Conservation (phyloP, 1,140 invertebrate species). For the Littorina saxatilis region DNA sequence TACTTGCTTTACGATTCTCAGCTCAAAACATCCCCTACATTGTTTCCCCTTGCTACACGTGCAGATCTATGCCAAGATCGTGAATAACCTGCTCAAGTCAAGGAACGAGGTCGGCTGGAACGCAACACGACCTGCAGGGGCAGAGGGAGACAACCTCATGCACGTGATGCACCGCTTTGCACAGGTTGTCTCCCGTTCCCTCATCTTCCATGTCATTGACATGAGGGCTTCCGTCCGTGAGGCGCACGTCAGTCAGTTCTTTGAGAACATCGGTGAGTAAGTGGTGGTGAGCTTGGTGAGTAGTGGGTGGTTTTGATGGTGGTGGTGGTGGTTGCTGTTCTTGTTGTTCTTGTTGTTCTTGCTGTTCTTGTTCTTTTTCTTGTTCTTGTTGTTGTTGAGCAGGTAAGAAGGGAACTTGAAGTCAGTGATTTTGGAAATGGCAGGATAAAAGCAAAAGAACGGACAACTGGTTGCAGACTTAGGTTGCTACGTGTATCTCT, state of each 20-base stretch:
- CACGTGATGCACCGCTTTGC: slow-evolving; percentile 65
- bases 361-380: neutral
- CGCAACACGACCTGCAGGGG: slow-evolving; percentile 64
- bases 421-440: no score
- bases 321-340: neutral
- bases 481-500: no score
- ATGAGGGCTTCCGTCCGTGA: slow-evolving; percentile 45
- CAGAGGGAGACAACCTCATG: slow-evolving; percentile 69
- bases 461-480: no score
- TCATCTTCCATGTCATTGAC: slow-evolving; percentile 67
- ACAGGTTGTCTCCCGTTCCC: slow-evolving; percentile 60
- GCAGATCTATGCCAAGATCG: slow-evolving; percentile 39
- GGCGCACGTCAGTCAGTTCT: slow-evolving; percentile 51
- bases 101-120: slow-evolving; percentile 69
- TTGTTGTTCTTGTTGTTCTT: neutral
- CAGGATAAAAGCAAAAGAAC: no score
- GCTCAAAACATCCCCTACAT: no score
- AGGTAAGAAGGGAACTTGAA: neutral
- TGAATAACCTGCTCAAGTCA: slow-evolving; percentile 62
- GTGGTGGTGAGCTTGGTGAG: neutral
- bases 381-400: no score
- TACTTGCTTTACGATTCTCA: no score
- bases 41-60: no score
- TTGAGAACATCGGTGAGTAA: slow-evolving; percentile 65
- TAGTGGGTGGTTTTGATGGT: neutral